Evolutionary conservation across 2,888 invertebrate species (phyloP), one percentile per base, ranked within the genome.

Genomic region (Microdon myrmicae): DNA sequence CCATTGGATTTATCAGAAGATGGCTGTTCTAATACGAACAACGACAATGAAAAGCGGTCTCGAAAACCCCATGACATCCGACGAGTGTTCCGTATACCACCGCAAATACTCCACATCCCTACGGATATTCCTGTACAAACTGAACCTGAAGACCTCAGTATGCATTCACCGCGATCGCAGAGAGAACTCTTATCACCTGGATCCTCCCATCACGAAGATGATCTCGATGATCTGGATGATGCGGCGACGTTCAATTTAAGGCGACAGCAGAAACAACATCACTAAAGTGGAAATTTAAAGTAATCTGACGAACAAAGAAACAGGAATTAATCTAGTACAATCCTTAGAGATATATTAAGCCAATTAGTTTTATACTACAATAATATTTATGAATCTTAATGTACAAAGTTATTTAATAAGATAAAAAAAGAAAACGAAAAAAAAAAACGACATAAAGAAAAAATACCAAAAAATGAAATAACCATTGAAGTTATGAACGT

Each of bases 81-180:
- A 8, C 79, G 83, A 17, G 82, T 84, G 1, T 79, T 83, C 66
- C 79, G 82, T 8, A 75, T 83, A 32, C 78, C 81, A 5, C 77
- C 80, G 3, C 80, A 81, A 26, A 76, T 79, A 49, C 71, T 75
- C 67, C 81, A 75, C 51, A 72, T 76, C 32, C 64, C 73, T 51
- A 74, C 69, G 58, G 74, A 73, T 20, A 75, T 86, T 35, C 92
- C 93, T 10, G 92, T 90, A 77, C 94, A 94, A 82, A 94, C 94
- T 2, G 94, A 94, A 78, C 94, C 94, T 4, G 94, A 94, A 77
- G 94, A 94, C 77, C 83, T 94, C 67, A 92, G 92, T 47, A 87
- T 93, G 84, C 85, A 83, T 34, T 74, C 77, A 51, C 76, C 79
- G 1, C 74, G 76, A 39, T 75, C 80, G n/a, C 67, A 72, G 1